Evolutionary conservation across 2,888 invertebrate genomes (phyloP), one percentile per base, ranked within the genome.

Genomic region (Drosophila longiperda): DNA sequence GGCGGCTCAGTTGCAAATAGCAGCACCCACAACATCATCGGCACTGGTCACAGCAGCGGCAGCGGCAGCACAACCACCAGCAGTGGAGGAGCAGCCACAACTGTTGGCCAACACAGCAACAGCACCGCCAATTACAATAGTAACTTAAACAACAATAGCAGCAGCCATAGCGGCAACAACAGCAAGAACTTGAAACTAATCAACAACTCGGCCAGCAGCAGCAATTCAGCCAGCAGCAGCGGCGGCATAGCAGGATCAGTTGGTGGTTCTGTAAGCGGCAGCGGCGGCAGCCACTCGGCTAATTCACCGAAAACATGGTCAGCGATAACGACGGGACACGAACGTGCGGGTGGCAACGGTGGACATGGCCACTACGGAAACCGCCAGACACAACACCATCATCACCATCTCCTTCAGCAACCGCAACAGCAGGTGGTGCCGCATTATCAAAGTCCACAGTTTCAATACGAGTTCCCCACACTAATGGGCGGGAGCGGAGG

Each of bases 381-480:
- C 29, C 76, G 81, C 15, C 76, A 58, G 64, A 23, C n/a, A n/a
- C 83, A 66, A 20, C 45, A 88, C 9, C 86, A 82, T 17, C 73
- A 69, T 29, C 68, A 66, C 34, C 78, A 81, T 23, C 49, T 53
- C 11, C 66, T 66, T 20, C 88, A 87, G 59, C 82, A 89, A 59
- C 85, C 87, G 29, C 78, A 82, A 12, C 76, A 73, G 62, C 83
- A 80, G 48, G 93, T 95, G 61, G 95, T 95, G 55, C 95, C 95
- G 42, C 94, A 96, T 73, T 96, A 96, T 89, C 96, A 97, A 93
- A 97, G 96, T 93, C 95, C 97, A 88, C 97, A 97, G 94, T 98
- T 98, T 94, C 98, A 98, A 94, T 97, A 98, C 96, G 99, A 99
- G 94, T 99, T 99, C 94, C 99, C 99, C 92, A 97, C 97, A 92